These are phyloP conservation scores for Acanthurus tractus DNA, from an alignment of 2,797 vertebrate genomes.

Conservation along the genomic window DNA sequence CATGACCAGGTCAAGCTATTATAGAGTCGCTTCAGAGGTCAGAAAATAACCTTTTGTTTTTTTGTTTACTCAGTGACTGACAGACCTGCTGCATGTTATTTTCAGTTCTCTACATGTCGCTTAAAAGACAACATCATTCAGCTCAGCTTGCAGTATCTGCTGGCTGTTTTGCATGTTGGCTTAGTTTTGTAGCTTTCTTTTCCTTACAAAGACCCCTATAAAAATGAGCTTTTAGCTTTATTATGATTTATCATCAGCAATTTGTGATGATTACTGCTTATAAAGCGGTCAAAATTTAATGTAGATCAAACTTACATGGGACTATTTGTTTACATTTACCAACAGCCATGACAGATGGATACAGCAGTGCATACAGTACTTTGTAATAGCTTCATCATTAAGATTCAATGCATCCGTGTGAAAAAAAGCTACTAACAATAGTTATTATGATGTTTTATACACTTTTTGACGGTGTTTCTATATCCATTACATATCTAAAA, in stretches of 20 bases:
- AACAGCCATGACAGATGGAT: background rate
- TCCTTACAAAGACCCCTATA: background rate
- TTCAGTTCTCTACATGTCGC: background rate
- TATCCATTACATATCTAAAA: background rate
- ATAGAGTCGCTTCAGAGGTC: background rate
- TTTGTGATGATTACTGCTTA: background rate
- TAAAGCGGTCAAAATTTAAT: background rate
- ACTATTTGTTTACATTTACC: conserved; percentile 4
- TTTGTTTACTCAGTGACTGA: background rate
- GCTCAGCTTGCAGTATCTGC: background rate
- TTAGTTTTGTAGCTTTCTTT: conserved; percentile 5
- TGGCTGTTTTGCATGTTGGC: background rate
- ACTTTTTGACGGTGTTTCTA: background rate
- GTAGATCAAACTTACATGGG: background rate
- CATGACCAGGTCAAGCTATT: background rate
- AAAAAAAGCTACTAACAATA: background rate
- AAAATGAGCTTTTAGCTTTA: background rate
- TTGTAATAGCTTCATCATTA: background rate
- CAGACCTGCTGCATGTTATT: background rate
- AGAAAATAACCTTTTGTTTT: background rate
- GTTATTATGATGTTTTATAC: background rate
- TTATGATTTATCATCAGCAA: background rate
- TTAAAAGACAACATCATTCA: background rate
- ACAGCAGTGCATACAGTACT: background rate
- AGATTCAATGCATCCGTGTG: background rate